Conservation (phyloP, 2,888 invertebrate genomes). For the Microdon myrmicae region DNA sequence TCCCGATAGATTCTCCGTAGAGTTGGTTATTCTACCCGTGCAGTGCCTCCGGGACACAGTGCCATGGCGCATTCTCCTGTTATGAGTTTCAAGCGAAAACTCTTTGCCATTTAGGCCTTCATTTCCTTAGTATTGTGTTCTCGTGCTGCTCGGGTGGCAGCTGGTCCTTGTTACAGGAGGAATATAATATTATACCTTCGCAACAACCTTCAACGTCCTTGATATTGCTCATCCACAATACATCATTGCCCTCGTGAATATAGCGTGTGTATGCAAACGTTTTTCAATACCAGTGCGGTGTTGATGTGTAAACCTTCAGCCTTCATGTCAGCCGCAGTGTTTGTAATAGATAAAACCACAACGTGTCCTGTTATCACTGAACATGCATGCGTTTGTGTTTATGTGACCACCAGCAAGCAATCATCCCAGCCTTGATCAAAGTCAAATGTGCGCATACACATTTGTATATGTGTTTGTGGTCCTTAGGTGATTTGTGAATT, state of each 20-base stretch:
- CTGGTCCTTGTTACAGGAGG: slow-evolving; percentile 13
- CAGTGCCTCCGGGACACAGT: slow-evolving; percentile 8
- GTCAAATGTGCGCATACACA: slow-evolving; percentile 24
- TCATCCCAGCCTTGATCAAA: slow-evolving; percentile 35
- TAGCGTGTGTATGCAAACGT: slow-evolving; percentile 3
- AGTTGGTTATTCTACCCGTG: not conserved
- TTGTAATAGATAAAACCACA: slow-evolving; percentile 20
- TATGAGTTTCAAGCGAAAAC: slow-evolving; percentile 11
- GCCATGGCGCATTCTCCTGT: slow-evolving; percentile 42
- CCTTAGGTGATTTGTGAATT: too few relatives aligned
- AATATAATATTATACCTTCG: slow-evolving; percentile 12
- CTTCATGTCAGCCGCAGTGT: too few relatives aligned
- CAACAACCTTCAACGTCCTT: slow-evolving; percentile 21
- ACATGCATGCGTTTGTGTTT: slow-evolving; percentile 23
- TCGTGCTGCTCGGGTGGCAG: slow-evolving; percentile 2
- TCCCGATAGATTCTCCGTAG: not conserved
- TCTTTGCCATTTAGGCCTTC: slow-evolving; percentile 14
- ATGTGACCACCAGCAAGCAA: slow-evolving; percentile 16
- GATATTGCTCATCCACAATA: slow-evolving; percentile 23
- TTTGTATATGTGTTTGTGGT: too few relatives aligned
- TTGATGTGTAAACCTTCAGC: slow-evolving; percentile 32
- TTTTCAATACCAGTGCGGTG: not conserved
- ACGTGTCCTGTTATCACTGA: slow-evolving; percentile 35
- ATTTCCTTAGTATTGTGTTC: slow-evolving; percentile 8
- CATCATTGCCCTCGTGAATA: slow-evolving; percentile 9